These are phyloP conservation scores for Crotalus tigris DNA, from an alignment of 2,113 vertebrate species.

Conservation along the genomic window DNA sequence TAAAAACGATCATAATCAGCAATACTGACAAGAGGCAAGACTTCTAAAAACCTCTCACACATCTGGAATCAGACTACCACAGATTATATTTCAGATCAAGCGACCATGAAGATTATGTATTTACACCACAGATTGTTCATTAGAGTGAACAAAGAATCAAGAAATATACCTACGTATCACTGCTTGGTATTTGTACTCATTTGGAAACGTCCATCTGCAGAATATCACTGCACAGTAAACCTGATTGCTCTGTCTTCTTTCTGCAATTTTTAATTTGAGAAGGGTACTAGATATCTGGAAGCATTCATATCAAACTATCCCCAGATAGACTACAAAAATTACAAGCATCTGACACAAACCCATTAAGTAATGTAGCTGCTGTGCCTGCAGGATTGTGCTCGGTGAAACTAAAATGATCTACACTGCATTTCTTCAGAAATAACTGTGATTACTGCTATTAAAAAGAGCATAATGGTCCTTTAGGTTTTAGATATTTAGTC, in stretches of 20 bases:
- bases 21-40: constrained; percentile 2
- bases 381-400: constrained; percentile 16
- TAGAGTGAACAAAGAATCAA: not conserved
- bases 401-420: constrained; percentile 30
- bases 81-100: not conserved
- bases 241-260: not conserved
- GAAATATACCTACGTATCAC: not conserved
- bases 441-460: constrained; percentile 36
- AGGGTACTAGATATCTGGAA: not conserved
- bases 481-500: constrained; percentile 50
- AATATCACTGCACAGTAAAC: not conserved
- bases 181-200: constrained; percentile 12
- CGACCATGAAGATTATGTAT: not conserved
- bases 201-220: constrained; percentile 15
- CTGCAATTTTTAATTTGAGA: not conserved
- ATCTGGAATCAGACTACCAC: not conserved
- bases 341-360: not conserved
- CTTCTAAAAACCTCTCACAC: not conserved
- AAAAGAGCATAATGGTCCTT: constrained; percentile 36
- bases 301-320: not conserved
- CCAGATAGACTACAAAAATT: not conserved
- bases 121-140: not conserved
- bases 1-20: not conserved
- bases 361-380: not conserved
- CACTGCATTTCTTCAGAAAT: constrained; percentile 29